These are phyloP conservation scores for Catostomus latipinnis DNA, from an alignment of 2,797 vertebrate species.

Conservation along the genomic window DNA sequence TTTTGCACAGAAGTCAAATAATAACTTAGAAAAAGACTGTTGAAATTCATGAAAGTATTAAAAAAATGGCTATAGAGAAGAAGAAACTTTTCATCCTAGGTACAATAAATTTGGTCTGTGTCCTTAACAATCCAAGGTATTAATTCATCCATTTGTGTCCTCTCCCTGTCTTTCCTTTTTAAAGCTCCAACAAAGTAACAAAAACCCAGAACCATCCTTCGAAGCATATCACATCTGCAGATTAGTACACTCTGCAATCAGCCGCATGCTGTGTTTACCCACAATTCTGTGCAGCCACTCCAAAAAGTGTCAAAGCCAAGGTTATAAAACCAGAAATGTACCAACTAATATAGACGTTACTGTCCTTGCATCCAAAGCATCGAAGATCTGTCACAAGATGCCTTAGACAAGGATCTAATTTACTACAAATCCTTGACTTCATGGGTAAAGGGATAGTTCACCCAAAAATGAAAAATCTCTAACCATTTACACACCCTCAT, in stretches of 20 bases:
- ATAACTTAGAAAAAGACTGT: conserved; percentile 22
- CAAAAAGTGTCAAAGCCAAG: conserved; percentile 29
- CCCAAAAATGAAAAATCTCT: no score
- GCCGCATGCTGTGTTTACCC: conserved; percentile 46
- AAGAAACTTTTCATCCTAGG: conserved; percentile 32
- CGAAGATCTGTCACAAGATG: conserved; percentile 12
- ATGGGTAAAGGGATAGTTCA: no score
- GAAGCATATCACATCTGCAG: conserved; percentile 50
- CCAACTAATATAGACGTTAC: not conserved
- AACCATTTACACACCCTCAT: no score
- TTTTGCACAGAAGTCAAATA: conserved; percentile 13
- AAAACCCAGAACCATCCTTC: conserved; percentile 52
- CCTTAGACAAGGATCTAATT: not conserved
- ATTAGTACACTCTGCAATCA: conserved; percentile 57
- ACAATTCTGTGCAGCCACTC: conserved; percentile 39
- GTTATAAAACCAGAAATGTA: conserved; percentile 35
- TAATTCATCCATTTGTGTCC: conserved; percentile 49
- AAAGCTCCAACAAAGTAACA: conserved; percentile 36
- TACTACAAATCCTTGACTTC: conserved; percentile 12
- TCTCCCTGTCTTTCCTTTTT: conserved; percentile 17
- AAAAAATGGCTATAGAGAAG: conserved; percentile 43
- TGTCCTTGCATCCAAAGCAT: conserved; percentile 11
- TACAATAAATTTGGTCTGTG: conserved; percentile 29
- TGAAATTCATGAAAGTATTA: conserved; percentile 42
- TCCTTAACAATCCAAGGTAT: conserved; percentile 49